These are phyloP conservation scores for pig (Sus scrofa) DNA, from an alignment of 2,113 vertebrate genomes.

Conservation along the genomic window T2T-Sscrofa CM000813.6:123000001-123000500, in stretches of 20 bases:
- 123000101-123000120: background rate
- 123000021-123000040: background rate
- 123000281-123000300: background rate
- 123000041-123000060: background rate
- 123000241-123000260: background rate
- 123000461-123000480: slow-evolving; percentile 78
- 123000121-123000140: fast-evolving
- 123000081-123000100: background rate
- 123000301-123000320: background rate
- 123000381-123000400: background rate
- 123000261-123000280: background rate
- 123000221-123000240: background rate
- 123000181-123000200: background rate
- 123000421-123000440: slow-evolving; percentile 72
- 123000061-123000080: background rate
- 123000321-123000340: background rate
- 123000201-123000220: background rate
- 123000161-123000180: background rate
- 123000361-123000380: background rate
- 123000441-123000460: slow-evolving; percentile 75
- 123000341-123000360: background rate
- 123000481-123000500: slow-evolving; percentile 80
- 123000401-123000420: slow-evolving; percentile 57
- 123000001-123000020: background rate
- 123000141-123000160: background rate